phyloP scores from a whole-genome alignment of 2,888 invertebrate genomes.

The Nezara viridula region DNA sequence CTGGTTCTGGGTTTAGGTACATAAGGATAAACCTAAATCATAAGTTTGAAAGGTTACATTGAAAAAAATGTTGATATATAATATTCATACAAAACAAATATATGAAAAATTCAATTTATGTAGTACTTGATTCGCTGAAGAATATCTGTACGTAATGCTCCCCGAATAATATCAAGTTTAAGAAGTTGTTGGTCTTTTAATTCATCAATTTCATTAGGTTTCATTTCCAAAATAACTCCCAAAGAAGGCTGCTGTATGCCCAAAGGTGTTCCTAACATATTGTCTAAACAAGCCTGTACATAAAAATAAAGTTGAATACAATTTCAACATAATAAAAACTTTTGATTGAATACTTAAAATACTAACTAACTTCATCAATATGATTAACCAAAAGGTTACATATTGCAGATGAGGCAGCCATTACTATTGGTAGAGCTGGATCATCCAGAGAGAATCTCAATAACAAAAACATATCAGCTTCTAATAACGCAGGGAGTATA shows the following conservation, averaged over 20 bases:
- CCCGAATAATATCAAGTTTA: constrained; percentile 84
- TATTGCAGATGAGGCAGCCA: constrained; percentile 83
- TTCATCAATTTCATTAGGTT: constrained; percentile 73
- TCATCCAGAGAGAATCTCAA: constrained; percentile 90
- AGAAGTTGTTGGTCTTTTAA: constrained; percentile 90
- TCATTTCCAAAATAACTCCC: constrained; percentile 68
- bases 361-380: constrained; percentile 78
- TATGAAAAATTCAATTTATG: constrained; percentile 13
- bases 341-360: background rate
- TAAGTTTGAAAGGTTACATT: background rate
- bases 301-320: constrained; percentile 20
- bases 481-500: constrained; percentile 71
- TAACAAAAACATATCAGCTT: constrained; percentile 81
- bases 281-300: constrained; percentile 75
- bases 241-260: constrained; percentile 76
- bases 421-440: constrained; percentile 79
- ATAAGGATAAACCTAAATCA: constrained; percentile 80
- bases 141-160: constrained; percentile 81
- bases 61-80: background rate
- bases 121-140: constrained; percentile 73
- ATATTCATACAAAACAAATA: no score
- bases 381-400: constrained; percentile 82
- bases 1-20: constrained; percentile 78
- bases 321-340: constrained; percentile 20
- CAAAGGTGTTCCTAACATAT: constrained; percentile 77